Base-by-base conservation (phyloP, 1,140 invertebrate species). In the Drosophila mayri region DNA sequence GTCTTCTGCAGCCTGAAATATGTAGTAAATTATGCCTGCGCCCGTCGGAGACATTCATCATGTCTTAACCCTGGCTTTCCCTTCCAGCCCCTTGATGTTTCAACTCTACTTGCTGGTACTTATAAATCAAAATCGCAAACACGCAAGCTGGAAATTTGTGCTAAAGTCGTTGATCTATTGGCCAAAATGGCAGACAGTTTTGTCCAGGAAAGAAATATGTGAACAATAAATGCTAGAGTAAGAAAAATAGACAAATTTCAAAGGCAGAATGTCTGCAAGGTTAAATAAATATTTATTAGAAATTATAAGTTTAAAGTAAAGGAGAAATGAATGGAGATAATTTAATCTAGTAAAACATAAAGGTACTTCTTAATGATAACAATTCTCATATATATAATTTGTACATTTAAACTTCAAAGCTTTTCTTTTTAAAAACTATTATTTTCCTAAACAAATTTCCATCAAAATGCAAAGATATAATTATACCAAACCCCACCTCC, bases 91-190 rank as follows among this genome's bases (percentile, higher is more conserved):
- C 79, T 76, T 79, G 74, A 68, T 77, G 77, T 86, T 83, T 81
- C 70, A 81, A 73, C 66, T 59, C 80, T 30, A 76, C 71, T 79
- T 76, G 64, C 78, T 90, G 76, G 58, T 79, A 81, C 81, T 81
- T 88, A 91, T 91, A 91, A 91, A 91, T 91, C 83, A 91, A 84
- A 91, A 64, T 72, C 76, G 43, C 55, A 59, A 87, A 79, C 88
- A 91, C 88, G 88, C 88, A 71, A 91, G 78, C 75, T 46, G 25
- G 28, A 63, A 46, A 49, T 70, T 63, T 77, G 58, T 70, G 52
- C 49, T 46, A 43, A 54, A 84, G 79, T 80, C 80, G 84, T 79
- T 88, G 76, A 85, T 88, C 79, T 87, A 88, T 87, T 70, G 44
- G 64, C 54, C 41, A 76, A 72, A 76, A 75, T 61, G 82, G 64